A percentile compares a stretch with the other conserved stretches of the same genome.
phyloP scores from a whole-genome alignment of 1,140 invertebrate species.

The Brachionus angularis region DNA sequence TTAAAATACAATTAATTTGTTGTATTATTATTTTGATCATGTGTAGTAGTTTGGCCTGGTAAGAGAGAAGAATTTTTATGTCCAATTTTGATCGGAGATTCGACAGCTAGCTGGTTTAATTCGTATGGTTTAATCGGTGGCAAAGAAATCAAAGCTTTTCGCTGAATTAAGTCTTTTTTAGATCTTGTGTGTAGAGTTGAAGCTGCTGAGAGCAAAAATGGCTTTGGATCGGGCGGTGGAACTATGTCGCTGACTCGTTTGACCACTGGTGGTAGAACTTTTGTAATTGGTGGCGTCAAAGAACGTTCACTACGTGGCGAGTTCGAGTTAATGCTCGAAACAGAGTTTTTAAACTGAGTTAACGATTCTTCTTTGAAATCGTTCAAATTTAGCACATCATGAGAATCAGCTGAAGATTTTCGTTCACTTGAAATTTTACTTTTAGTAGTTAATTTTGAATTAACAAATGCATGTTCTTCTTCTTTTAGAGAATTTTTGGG shows the following conservation, averaged over 20 bases:
- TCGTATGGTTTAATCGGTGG: slow-evolving; percentile 37
- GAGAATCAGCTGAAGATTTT: too few species aligned
- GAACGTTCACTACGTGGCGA: slow-evolving; percentile 16
- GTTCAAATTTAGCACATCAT: too few species aligned
- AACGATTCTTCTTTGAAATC: too few species aligned
- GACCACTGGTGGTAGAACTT: slow-evolving; percentile 30
- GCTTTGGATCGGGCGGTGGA: slow-evolving; percentile 27
- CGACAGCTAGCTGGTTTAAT: slow-evolving; percentile 20
- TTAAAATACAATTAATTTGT: too few species aligned
- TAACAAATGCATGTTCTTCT: too few species aligned
- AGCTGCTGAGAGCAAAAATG: slow-evolving; percentile 12
- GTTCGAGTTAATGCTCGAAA: too few species aligned
- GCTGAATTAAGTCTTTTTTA: slow-evolving; percentile 24
- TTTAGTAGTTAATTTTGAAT: too few species aligned
- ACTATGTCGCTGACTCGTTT: neutral
- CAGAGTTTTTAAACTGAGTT: too few species aligned
- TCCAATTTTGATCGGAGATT: slow-evolving; percentile 24
- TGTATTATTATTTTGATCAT: slow-evolving; percentile 40
- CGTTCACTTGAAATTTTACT: too few species aligned
- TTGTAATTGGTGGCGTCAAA: slow-evolving; percentile 15
- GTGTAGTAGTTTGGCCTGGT: neutral
- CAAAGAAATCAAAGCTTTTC: slow-evolving; percentile 24
- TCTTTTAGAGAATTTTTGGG: too few species aligned
- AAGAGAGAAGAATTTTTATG: slow-evolving; percentile 5
- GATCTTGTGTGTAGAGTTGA: slow-evolving; percentile 11